A percentile compares a stretch with the other conserved stretches of the same genome.
phyloP scores from a whole-genome alignment of 2,113 vertebrate genomes.

The Tachuris rubrigastra region DNA sequence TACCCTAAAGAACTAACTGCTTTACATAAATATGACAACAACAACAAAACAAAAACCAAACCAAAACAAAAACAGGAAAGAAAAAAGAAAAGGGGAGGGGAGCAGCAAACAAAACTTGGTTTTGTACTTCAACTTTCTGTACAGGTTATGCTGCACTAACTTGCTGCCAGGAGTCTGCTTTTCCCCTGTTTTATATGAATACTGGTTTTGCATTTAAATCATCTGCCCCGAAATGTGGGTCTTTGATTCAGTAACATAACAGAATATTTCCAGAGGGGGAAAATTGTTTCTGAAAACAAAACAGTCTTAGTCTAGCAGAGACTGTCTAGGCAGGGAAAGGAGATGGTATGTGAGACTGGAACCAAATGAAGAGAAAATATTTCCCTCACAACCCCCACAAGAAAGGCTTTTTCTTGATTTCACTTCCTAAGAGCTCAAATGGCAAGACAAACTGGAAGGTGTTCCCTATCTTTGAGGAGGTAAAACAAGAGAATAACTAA shows the following conservation, averaged over 20 bases:
- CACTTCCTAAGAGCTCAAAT: background rate
- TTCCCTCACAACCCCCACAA: background rate
- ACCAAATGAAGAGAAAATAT: background rate
- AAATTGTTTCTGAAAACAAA: constrained; percentile 46
- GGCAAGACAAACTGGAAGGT: background rate
- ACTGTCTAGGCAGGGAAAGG: background rate
- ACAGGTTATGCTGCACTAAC: background rate
- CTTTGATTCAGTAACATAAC: constrained; percentile 44
- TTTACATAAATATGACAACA: background rate
- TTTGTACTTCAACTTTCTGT: background rate
- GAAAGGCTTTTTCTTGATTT: background rate
- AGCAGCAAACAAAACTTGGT: background rate
- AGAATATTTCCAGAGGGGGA: constrained; percentile 28
- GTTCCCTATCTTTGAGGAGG: background rate
- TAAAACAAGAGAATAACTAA: background rate
- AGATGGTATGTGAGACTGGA: background rate
- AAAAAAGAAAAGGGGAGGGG: too few species aligned
- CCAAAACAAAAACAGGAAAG: background rate
- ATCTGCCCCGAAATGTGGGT: background rate
- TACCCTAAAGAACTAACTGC: background rate
- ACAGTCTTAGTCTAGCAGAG: background rate
- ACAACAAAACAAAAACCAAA: background rate
- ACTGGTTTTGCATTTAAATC: constrained; percentile 35
- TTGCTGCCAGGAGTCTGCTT: background rate
- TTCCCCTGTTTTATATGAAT: background rate